Percentiles rank a stretch among this genome's conserved stretches.
These are phyloP conservation scores for Mesembrinibis cayennensis DNA, from an alignment of 2,113 vertebrate genomes.

Conservation along the genomic window DNA sequence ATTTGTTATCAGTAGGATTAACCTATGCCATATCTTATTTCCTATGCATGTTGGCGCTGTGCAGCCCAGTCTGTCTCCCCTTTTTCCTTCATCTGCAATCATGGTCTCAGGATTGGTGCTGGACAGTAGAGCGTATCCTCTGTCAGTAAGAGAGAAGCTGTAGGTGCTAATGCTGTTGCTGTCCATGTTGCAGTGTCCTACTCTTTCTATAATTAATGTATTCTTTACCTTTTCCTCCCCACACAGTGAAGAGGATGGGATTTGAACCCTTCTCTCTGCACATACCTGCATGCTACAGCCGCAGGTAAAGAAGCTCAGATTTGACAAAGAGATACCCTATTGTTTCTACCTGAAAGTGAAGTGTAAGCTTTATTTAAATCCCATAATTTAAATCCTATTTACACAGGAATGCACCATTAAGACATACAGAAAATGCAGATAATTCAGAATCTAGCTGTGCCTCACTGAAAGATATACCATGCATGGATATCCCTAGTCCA, in stretches of 20 bases:
- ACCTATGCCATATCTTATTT: neutral
- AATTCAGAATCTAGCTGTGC: neutral
- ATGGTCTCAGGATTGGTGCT: neutral
- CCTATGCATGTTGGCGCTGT: neutral
- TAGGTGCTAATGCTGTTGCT: neutral
- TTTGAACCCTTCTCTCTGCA: neutral
- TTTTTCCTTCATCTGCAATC: neutral
- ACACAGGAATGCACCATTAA: neutral
- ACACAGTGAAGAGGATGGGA: neutral
- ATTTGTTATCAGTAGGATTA: neutral
- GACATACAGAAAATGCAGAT: neutral
- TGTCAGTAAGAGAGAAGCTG: neutral
- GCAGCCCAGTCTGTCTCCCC: neutral
- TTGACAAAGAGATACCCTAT: neutral
- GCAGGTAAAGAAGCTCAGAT: neutral
- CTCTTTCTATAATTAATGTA: neutral
- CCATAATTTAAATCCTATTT: neutral
- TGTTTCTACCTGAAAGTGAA: neutral
- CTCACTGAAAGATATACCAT: neutral
- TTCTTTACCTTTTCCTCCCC: neutral
- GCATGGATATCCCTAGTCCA: accelerated
- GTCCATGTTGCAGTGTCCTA: neutral
- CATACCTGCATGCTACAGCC: neutral
- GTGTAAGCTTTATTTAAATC: neutral
- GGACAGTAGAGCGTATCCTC: neutral